Percentiles rank a stretch among this genome's conserved stretches.
phyloP scores from a whole-genome alignment of 2,113 vertebrate species.

The Bos javanicus region DNA sequence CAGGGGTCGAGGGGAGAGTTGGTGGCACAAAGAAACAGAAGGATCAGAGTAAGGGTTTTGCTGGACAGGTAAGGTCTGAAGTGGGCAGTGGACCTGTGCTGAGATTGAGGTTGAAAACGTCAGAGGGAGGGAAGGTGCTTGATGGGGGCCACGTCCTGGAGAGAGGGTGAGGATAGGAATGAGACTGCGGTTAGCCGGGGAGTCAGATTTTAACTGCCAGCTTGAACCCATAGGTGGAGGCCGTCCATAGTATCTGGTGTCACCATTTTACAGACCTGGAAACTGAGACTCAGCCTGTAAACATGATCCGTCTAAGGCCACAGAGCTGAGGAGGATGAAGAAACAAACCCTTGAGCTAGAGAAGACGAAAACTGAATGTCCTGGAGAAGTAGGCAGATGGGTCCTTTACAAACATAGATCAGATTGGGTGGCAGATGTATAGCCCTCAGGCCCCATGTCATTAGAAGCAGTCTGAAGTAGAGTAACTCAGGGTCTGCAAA shows the following conservation, averaged over 20 bases:
- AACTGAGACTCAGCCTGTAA: background rate
- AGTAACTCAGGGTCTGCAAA: background rate
- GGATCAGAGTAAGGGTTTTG: background rate
- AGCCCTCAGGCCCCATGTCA: background rate
- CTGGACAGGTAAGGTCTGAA: background rate
- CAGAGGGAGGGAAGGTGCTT: background rate
- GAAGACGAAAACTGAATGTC: background rate
- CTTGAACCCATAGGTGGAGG: background rate
- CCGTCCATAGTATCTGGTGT: background rate
- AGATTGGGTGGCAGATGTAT: background rate
- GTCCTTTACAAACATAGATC: background rate
- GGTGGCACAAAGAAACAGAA: background rate
- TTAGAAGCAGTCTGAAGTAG: background rate
- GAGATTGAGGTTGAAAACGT: background rate
- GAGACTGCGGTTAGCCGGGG: background rate
- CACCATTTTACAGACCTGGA: background rate
- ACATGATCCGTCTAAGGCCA: background rate
- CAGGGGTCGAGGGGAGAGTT: background rate
- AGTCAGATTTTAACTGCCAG: too few relatives aligned
- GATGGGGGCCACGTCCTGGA: background rate
- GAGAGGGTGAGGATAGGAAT: background rate
- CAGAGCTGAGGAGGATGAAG: background rate
- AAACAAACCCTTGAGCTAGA: background rate
- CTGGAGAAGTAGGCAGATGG: background rate
- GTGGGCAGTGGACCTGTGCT: background rate